These are phyloP conservation scores for Oxygymnocypris stewartii DNA, from an alignment of 2,113 vertebrate species.

Conservation along the genomic window DNA sequence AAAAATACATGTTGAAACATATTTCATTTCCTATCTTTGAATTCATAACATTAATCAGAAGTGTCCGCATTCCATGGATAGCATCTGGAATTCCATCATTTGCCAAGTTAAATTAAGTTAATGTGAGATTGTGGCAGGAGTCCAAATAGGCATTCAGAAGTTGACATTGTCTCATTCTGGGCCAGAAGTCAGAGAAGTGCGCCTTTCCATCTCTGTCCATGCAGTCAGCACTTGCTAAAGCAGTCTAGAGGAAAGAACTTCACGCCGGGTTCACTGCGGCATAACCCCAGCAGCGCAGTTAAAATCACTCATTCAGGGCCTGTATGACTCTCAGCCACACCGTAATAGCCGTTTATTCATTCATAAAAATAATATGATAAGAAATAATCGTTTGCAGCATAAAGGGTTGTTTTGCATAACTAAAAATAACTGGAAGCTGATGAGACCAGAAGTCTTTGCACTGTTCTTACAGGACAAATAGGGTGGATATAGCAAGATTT, in stretches of 20 bases:
- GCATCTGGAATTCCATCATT: neutral
- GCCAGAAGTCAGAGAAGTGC: conserved; percentile 18
- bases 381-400: no score
- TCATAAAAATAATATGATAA: no score
- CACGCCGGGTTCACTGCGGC: conserved; percentile 30
- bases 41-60: neutral
- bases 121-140: neutral
- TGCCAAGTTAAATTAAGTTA: neutral
- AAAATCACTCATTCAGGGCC: neutral
- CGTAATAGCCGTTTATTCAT: neutral
- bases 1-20: neutral
- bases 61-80: neutral
- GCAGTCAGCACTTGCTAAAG: conserved; percentile 20
- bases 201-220: neutral
- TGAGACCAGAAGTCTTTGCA: no score
- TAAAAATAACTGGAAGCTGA: no score
- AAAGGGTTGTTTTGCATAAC: no score
- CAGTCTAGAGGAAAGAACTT: neutral
- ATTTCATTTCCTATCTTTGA: neutral
- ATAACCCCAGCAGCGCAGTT: conserved; percentile 10
- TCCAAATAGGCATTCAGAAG: conserved; percentile 6
- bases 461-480: no score
- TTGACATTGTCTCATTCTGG: neutral
- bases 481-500: no score
- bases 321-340: conserved; percentile 37